Evolutionary conservation across 1,140 invertebrate genomes (phyloP), one percentile per base, ranked within the genome.

Genomic region (Lasioglossum baleicum): DNA sequence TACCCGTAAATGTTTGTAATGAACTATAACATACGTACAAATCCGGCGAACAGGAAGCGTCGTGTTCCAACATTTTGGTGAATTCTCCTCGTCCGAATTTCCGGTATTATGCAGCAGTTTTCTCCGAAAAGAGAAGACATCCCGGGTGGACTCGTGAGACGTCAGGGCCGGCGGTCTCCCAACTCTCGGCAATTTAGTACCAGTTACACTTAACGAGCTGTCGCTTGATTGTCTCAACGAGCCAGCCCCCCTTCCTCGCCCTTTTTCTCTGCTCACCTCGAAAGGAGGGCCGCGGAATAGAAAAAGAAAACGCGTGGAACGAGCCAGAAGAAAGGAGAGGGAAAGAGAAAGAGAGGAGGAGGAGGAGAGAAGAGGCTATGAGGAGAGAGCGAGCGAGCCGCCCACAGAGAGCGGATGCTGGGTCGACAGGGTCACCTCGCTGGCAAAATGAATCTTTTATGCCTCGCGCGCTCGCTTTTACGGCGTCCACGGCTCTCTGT

Each of bases 381-480:
- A 63, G 56, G 65, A 81, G 42, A 63, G 64, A 58, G 44, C 13
- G 42, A 68, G 61, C 40, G 71, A 81, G 61, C 75, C 85, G 85
- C 85, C 85, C 80, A 87, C 85, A 64, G 78, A 76, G 85, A 86
- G 83, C 85, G 85, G 85, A 87, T 87, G 85, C 82, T 74, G 85
- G 85, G 85, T 87, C 85, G 85, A 73, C 79, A 75, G 85, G 85
- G 85, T 87, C 85, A 84, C 81, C 85, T 86, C 83, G 80, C 69
- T 65, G 74, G 61, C 75, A 86, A 86, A 86, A 86, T 86, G 84
- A 86, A 86, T 85, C 84, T 86, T 86, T 86, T 86, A 86, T 86
- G 83, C 73, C 72, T 80, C 77, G 61, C 71, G 68, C 44, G 74
- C 75, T 82, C 75, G 74, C 61, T 77, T 84, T 87, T 84, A 86